phyloP scores from a whole-genome alignment of 2,888 invertebrate genomes.

The Dysmachus trigonus region DNA sequence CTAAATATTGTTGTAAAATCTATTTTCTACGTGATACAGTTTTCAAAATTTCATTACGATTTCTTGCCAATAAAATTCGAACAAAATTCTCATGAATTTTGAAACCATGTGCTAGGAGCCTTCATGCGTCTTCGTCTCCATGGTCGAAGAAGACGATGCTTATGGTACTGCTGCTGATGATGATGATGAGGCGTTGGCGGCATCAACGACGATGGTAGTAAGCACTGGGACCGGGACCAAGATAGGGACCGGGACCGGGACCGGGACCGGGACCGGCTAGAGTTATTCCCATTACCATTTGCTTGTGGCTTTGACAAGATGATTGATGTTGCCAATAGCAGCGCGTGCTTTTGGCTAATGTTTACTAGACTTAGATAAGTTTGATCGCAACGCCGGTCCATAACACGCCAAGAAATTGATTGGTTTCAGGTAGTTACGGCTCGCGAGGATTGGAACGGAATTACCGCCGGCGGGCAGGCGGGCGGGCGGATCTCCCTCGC shows the following conservation, averaged over 20 bases:
- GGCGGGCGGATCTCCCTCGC: neutral
- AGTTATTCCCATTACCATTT: constrained; percentile 40
- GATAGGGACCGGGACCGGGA: neutral
- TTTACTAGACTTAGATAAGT: constrained; percentile 16
- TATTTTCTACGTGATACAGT: too few relatives aligned
- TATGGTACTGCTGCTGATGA: neutral
- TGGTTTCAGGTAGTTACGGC: constrained; percentile 40
- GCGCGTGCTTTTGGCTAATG: constrained; percentile 42
- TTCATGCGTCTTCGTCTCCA: neutral
- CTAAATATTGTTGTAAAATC: too few relatives aligned
- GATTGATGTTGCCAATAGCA: constrained; percentile 55
- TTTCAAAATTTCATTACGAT: too few relatives aligned
- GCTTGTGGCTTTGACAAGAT: constrained; percentile 54
- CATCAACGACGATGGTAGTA: neutral
- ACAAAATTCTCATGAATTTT: neutral
- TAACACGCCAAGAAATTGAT: constrained; percentile 35
- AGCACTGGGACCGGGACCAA: neutral
- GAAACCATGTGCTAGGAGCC: neutral
- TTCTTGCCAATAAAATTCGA: neutral
- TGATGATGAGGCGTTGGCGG: constrained; percentile 1
- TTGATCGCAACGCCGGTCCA: neutral
- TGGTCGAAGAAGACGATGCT: neutral
- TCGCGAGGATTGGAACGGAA: neutral
- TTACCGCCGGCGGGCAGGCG: neutral
- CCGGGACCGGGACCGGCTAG: neutral